phyloP scores from a whole-genome alignment of 2,113 vertebrate genomes.

The Martes martes region DNA sequence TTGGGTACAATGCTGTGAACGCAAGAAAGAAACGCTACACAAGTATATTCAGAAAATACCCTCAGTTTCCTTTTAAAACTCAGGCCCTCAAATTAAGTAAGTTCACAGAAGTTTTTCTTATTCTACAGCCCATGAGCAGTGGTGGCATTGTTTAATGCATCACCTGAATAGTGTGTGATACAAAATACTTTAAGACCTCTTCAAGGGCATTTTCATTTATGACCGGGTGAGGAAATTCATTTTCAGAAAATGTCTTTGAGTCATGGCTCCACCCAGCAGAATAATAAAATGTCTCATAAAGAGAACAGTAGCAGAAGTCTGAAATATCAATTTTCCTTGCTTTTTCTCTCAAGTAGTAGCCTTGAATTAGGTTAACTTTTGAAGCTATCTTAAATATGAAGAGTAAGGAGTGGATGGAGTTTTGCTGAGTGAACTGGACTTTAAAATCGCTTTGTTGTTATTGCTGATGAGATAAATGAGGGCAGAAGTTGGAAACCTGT shows the following conservation, averaged over 20 bases:
- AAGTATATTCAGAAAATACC: slow-evolving; percentile 72
- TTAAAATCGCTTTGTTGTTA: neutral
- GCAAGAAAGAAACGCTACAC: slow-evolving; percentile 60
- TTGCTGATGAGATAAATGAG: neutral
- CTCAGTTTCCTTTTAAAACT: slow-evolving; percentile 68
- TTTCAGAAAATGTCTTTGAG: slow-evolving; percentile 73
- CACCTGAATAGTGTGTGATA: slow-evolving; percentile 62
- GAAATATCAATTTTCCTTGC: slow-evolving; percentile 28
- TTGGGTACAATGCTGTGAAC: slow-evolving; percentile 49
- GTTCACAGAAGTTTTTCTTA: slow-evolving; percentile 66
- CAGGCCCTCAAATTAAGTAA: slow-evolving; percentile 66
- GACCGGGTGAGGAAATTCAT: slow-evolving; percentile 74
- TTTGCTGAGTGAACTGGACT: neutral
- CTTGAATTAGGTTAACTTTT: neutral
- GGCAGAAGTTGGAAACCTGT: neutral
- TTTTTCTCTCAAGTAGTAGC: neutral
- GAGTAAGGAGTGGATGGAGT: neutral
- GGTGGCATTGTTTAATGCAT: slow-evolving; percentile 65
- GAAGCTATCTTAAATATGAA: neutral
- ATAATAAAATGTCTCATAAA: slow-evolving; percentile 69
- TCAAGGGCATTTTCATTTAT: slow-evolving; percentile 76
- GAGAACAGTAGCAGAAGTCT: slow-evolving; percentile 29
- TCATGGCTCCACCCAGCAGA: slow-evolving; percentile 69
- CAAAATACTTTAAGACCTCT: slow-evolving; percentile 67
- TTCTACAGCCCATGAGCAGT: slow-evolving; percentile 47